These are phyloP conservation scores for Scaptomyza caliginosa DNA, from an alignment of 2,888 invertebrate species.

Conservation along the genomic window DNA sequence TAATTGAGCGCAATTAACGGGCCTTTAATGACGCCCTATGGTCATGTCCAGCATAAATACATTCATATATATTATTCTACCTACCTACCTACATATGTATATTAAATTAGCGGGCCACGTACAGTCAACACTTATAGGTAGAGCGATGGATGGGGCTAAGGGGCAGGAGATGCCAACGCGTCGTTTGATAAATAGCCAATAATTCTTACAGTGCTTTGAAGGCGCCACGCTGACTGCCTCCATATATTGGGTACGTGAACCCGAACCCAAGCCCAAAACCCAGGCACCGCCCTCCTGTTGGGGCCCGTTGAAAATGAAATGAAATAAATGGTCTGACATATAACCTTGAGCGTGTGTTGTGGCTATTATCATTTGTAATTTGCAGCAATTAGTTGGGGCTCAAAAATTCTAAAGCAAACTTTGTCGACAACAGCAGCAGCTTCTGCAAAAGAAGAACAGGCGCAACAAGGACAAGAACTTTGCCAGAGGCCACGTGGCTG, in stretches of 20 bases:
- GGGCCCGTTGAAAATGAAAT: slow-evolving; percentile 64
- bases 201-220: slow-evolving; percentile 69
- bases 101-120: slow-evolving; percentile 67
- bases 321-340: slow-evolving; percentile 72
- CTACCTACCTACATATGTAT: slow-evolving; percentile 57
- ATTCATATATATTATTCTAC: slow-evolving; percentile 32
- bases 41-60: slow-evolving; percentile 18
- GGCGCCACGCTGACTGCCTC: slow-evolving; percentile 47
- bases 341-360: slow-evolving; percentile 80
- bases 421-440: slow-evolving; percentile 53
- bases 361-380: slow-evolving; percentile 81
- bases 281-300: slow-evolving; percentile 1
- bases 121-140: slow-evolving; percentile 55
- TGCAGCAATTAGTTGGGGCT: slow-evolving; percentile 79
- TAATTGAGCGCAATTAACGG: slow-evolving; percentile 77
- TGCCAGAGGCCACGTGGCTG: slow-evolving; percentile 58
- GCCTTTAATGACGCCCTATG: slow-evolving; percentile 63
- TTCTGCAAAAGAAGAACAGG: slow-evolving; percentile 13
- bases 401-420: slow-evolving; percentile 80
- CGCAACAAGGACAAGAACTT: slow-evolving; percentile 40
- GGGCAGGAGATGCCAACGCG: slow-evolving; percentile 52
- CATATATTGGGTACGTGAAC: neutral
- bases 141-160: neutral
- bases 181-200: slow-evolving; percentile 79
- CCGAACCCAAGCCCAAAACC: slow-evolving; percentile 3